phyloP scores from a whole-genome alignment of 2,113 vertebrate species.

The Argyrosomus japonicus region DNA sequence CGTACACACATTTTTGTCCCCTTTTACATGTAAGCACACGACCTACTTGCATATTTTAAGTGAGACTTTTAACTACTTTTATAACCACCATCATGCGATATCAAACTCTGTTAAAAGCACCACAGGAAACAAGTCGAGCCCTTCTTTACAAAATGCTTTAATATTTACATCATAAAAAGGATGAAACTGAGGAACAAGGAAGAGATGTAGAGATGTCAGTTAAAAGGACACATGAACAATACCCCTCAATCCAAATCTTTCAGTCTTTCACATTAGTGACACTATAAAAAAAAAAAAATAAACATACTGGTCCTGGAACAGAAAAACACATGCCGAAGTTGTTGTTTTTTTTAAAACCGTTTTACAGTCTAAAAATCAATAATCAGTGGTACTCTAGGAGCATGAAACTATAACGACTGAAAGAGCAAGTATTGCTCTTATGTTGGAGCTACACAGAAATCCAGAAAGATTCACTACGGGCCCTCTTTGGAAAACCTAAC shows the following conservation, averaged over 20 bases:
- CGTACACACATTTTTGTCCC: neutral
- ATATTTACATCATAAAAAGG: constrained; percentile 83
- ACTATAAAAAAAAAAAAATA: constrained; percentile 1
- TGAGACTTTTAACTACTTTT: constrained; percentile 9
- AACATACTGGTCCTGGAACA: constrained; percentile 51
- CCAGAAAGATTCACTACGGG: constrained; percentile 7
- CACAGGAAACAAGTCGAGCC: neutral
- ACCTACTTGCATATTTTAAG: constrained; percentile 14
- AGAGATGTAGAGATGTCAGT: constrained; percentile 56
- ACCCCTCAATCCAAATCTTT: constrained; percentile 25
- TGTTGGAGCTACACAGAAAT: constrained; percentile 23
- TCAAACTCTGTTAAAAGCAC: neutral
- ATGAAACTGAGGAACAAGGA: constrained; percentile 58
- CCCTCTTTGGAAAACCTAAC: constrained; percentile 47
- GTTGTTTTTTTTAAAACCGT: constrained; percentile 3
- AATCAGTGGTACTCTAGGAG: constrained; percentile 13
- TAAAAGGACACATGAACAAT: constrained; percentile 39
- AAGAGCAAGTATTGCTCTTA: constrained; percentile 30
- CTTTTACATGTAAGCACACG: neutral
- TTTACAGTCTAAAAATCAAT: constrained; percentile 18
- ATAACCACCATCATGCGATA: neutral
- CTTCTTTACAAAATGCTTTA: constrained; percentile 84
- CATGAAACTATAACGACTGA: constrained; percentile 34
- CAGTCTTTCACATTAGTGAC: constrained; percentile 57
- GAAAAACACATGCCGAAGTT: constrained; percentile 31